phyloP scores from a whole-genome alignment of 2,888 invertebrate genomes.

The Spilosoma lubricipeda region DNA sequence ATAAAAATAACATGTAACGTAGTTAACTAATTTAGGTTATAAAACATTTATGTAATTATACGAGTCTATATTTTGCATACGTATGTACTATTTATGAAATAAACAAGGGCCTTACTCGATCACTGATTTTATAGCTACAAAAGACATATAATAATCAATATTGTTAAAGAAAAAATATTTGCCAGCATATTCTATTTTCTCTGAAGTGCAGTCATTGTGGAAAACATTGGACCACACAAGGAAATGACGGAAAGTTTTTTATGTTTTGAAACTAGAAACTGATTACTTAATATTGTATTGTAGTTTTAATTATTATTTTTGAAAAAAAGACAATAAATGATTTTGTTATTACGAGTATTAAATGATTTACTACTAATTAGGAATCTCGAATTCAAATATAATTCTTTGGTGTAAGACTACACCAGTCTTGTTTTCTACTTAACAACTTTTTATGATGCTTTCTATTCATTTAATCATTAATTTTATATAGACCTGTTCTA shows the following conservation, averaged over 20 bases:
- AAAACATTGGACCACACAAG: background rate
- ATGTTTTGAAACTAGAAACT: background rate
- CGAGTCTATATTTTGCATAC: conserved; percentile 50
- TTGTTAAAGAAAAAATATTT: conserved; percentile 7
- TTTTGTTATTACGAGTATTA: background rate
- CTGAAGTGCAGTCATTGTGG: background rate
- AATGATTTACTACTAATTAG: background rate
- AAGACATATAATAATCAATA: conserved; percentile 39
- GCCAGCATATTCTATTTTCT: background rate
- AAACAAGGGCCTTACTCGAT: conserved; percentile 28
- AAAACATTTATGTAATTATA: conserved; percentile 36
- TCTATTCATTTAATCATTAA: background rate
- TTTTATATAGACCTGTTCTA: background rate
- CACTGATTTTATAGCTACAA: conserved; percentile 35
- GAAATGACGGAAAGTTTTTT: background rate
- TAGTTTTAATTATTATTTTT: background rate
- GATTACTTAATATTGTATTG: background rate
- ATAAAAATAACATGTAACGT: conserved; percentile 54
- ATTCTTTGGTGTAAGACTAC: background rate
- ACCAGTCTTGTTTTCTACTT: background rate
- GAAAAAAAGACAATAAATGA: background rate
- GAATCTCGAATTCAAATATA: background rate
- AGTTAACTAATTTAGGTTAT: conserved; percentile 59
- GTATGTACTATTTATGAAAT: conserved; percentile 29
- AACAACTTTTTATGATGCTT: background rate